Evolutionary conservation across 30 jellyfish, hydroid and myxozoan genomes (phyloP), one percentile per base, ranked within the genome.

Genomic region (Clytia hemisphaerica): DNA sequence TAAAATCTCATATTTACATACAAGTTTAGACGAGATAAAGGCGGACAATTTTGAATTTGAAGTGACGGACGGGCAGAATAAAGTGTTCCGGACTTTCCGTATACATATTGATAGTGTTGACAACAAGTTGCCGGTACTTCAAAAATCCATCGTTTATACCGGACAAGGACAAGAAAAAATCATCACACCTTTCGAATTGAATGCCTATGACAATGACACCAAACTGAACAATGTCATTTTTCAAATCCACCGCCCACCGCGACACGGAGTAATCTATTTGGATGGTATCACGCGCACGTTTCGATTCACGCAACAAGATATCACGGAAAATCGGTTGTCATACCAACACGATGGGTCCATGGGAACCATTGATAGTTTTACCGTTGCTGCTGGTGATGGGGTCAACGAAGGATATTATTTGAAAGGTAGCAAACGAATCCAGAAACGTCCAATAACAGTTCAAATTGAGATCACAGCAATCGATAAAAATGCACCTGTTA

Each of bases 1-100:
- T 40, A 91, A 82, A 65, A 82, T 91, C 65, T 67, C 78, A 48
- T 91, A 91, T 40, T 81, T 69, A 30, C 99, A 91, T 72, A 82
- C 95, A 36, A 78, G 88, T 58, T 33, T 66, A 58, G 99, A 91
- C 69, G 95, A 78, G 48, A 82, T 77, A 50, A 91, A 82, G 51
- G 36, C 83, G 42, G 99, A 91, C 51, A 82, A 74, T 65, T 91
- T 91, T 34, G 99, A 91, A 67, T 82, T 91, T 46, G 93, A 92
- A 44, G 99, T 91, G 42, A 77, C 93, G 32, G 99, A 91, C 37
- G 99, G 99, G 0, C 72, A 79, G 64, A 91, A 91, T 68, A 68
- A 81, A 46, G 58, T 91, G 37, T 85, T 63, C 58, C 81, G 99
- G 18, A 48, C 99, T 16, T 91, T 91, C 79, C 81, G 95, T 25